Base-by-base conservation (phyloP, 2,113 vertebrate species). In the Neoarius graeffei region DNA sequence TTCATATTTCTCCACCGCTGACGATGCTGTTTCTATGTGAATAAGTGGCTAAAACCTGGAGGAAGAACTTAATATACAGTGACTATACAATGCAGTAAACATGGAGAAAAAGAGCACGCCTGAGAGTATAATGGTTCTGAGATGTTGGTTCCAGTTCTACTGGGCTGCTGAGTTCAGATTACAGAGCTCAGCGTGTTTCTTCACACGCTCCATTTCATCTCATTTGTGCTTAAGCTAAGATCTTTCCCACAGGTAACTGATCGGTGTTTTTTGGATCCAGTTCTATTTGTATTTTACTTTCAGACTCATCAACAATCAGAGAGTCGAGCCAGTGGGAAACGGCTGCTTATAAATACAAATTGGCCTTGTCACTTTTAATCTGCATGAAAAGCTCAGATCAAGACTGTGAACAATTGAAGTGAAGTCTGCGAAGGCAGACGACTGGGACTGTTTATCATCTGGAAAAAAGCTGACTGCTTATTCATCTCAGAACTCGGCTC, bases 381-480 rank as follows among this genome's bases (percentile, higher is more conserved):
- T 77, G 71, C 9, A 2, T 74, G 69, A 73, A 85, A 35, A 0
- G 54, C 23, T 42, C 7, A 76, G 83, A 27, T 74, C 56, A n/a
- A 64, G 85, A 86, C 35, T 23, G 71, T n/a, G 50, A 77, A 86
- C 71, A 64, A 74, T 62, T 23, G 23, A n/a, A 76, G 59, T 79
- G 56, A 79, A 62, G 42, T 56, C 13, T 79, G 71, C 13, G 73
- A 56, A 27, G 50, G 2, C 6, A 25, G 76, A 7, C 25, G 52
- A 54, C 23, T n/a, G 76, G 11, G 11, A 79, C 11, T 15, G 74
- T 77, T 77, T 77, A 77, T 52, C 50, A 27, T 56, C 50, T n/a
- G 23, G 0, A 8, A 54, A 25, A 56, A 54, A 54, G 52, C 56
- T 79, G 54, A 56, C 71, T 11, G 35, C 71, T 74, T 17, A 7